Evolutionary conservation across 2,113 vertebrate species (phyloP).

Genomic region (Scalopus aquaticus): DNA sequence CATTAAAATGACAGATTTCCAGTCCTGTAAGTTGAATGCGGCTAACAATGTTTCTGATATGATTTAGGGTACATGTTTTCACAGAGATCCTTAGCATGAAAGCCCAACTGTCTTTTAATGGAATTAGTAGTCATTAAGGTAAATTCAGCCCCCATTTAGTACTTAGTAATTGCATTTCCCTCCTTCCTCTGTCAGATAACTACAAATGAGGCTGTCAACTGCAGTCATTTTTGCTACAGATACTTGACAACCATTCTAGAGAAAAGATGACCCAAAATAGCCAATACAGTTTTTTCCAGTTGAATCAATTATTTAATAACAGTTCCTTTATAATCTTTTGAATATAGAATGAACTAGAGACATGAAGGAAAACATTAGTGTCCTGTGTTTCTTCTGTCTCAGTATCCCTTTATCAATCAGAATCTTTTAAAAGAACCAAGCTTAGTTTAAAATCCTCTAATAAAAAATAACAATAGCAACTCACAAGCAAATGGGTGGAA

Average conservation of each 20-base stretch:
- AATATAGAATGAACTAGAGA: slow-evolving; percentile 5
- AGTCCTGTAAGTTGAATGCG: neutral
- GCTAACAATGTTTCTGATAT: slow-evolving; percentile 7
- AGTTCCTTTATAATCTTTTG: neutral
- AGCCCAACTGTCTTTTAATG: neutral
- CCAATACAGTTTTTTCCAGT: neutral
- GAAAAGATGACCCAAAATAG: neutral
- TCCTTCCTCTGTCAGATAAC: neutral
- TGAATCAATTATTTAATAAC: slow-evolving; percentile 12
- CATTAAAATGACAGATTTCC: slow-evolving; percentile 38
- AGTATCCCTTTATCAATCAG: neutral
- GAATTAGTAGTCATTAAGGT: neutral
- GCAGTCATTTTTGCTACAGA: neutral
- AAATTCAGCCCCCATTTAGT: neutral
- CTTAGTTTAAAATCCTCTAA: slow-evolving; percentile 23
- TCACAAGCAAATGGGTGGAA: slow-evolving; percentile 6
- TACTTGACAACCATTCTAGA: neutral
- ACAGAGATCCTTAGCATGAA: neutral
- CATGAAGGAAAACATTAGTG: neutral
- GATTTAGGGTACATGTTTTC: slow-evolving; percentile 24
- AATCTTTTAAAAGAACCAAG: slow-evolving; percentile 7
- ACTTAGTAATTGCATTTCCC: neutral
- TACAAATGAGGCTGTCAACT: neutral
- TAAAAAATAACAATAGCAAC: neutral
- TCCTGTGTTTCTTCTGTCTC: neutral